A percentile compares a stretch with the other conserved stretches of the same genome.
phyloP scores from a whole-genome alignment of 2,888 invertebrate genomes.

The Epinotia demarniana region DNA sequence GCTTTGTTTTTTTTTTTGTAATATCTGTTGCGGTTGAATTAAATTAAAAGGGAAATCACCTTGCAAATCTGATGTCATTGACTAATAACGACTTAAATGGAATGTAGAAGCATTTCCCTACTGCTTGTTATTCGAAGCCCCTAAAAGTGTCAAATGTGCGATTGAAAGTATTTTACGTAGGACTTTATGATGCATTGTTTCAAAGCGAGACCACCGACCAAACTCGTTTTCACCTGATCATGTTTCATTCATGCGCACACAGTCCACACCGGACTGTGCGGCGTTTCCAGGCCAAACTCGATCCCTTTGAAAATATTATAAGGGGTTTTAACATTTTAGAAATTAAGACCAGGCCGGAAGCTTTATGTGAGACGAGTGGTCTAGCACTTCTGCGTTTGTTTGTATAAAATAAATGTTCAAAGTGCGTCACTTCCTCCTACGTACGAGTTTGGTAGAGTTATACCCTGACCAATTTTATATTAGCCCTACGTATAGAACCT shows the following conservation, averaged over 20 bases:
- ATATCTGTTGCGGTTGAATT: constrained; percentile 10
- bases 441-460: constrained; percentile 20
- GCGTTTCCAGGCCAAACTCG: constrained; percentile 12
- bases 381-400: constrained; percentile 7
- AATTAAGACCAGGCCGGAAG: constrained; percentile 23
- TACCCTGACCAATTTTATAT: too few relatives aligned
- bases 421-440: constrained; percentile 40
- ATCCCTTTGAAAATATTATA: constrained; percentile 8
- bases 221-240: constrained; percentile 65
- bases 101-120: neutral
- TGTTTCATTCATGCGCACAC: constrained; percentile 60
- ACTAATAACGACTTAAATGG: neutral
- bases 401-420: neutral
- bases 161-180: constrained; percentile 48
- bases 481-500: too few relatives aligned
- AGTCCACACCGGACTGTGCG: constrained; percentile 42
- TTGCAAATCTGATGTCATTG: constrained; percentile 4
- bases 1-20: constrained; percentile 23
- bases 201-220: constrained; percentile 54
- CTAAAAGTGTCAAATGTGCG: constrained; percentile 41
- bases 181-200: constrained; percentile 65
- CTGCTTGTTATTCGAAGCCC: constrained; percentile 32
- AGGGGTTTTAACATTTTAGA: constrained; percentile 16
- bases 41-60: neutral
- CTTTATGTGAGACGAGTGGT: constrained; percentile 11